Conservation (phyloP, 2,888 invertebrate species). For the Diaperis boleti region DNA sequence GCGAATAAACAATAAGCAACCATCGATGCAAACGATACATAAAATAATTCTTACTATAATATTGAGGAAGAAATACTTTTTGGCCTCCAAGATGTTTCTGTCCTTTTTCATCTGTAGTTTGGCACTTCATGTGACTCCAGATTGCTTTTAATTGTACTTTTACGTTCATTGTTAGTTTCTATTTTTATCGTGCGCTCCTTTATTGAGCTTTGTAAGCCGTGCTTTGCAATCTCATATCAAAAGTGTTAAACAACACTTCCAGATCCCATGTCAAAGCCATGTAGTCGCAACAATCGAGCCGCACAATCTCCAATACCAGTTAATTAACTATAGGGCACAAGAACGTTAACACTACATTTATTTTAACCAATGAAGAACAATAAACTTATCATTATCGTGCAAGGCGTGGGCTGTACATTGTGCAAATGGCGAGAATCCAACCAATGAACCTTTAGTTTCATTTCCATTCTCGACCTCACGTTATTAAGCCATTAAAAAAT, state of each 20-base stretch:
- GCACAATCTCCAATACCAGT: slow-evolving; percentile 14
- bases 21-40: too few species aligned
- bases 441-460: slow-evolving; percentile 13
- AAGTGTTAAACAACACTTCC: slow-evolving; percentile 11
- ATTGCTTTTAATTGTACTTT: too few species aligned
- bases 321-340: slow-evolving; percentile 27
- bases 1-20: too few species aligned
- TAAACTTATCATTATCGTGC: slow-evolving; percentile 37
- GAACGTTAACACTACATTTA: slow-evolving; percentile 19
- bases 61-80: too few species aligned
- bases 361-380: slow-evolving; percentile 41
- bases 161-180: too few species aligned
- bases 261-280: slow-evolving; percentile 1
- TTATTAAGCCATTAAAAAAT: slow-evolving; percentile 10
- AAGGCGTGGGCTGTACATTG: slow-evolving; percentile 20
- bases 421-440: slow-evolving; percentile 29
- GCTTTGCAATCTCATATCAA: slow-evolving; percentile 4
- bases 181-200: background rate
- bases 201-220: background rate
- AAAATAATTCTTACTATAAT: too few species aligned
- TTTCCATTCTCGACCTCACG: slow-evolving; percentile 1
- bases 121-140: too few species aligned
- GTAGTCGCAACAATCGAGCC: slow-evolving; percentile 2
- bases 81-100: too few species aligned
- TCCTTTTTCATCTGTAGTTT: too few species aligned